Percentiles rank a stretch among this genome's conserved stretches.
phyloP scores from a whole-genome alignment of 2,888 invertebrate genomes.

The Dione juno region DNA sequence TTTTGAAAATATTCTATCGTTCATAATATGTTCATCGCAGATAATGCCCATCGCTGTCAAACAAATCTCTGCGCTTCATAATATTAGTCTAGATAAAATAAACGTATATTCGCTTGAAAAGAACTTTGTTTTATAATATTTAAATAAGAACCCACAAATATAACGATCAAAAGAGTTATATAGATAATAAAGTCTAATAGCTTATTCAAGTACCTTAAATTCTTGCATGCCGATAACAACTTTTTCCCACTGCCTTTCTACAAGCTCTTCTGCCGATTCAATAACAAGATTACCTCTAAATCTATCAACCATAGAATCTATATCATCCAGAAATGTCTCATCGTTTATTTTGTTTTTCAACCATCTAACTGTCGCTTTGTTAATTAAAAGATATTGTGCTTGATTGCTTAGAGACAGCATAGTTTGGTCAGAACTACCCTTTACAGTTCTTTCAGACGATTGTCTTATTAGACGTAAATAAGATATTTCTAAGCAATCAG shows the following conservation, averaged over 20 bases:
- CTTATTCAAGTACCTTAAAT: constrained; percentile 83
- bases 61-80: no score
- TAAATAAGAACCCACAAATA: no score
- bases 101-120: no score
- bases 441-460: constrained; percentile 64
- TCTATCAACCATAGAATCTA: constrained; percentile 87
- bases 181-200: no score
- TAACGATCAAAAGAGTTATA: no score
- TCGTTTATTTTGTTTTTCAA: constrained; percentile 85
- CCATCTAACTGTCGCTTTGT: constrained; percentile 89
- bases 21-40: no score
- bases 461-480: constrained; percentile 89
- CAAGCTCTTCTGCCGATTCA: constrained; percentile 87
- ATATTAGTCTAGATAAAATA: no score
- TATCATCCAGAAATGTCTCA: constrained; percentile 74
- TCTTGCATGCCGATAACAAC: constrained; percentile 86
- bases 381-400: constrained; percentile 93
- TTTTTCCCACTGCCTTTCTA: constrained; percentile 88
- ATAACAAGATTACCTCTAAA: constrained; percentile 97
- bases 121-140: no score
- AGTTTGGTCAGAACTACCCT: constrained; percentile 62
- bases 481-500: constrained; percentile 86
- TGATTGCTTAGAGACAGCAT: constrained; percentile 88
- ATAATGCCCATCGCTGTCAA: no score
- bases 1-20: no score